Base-by-base conservation (phyloP, 2,113 vertebrate species). In the Chloropsis cyanopogon region DNA sequence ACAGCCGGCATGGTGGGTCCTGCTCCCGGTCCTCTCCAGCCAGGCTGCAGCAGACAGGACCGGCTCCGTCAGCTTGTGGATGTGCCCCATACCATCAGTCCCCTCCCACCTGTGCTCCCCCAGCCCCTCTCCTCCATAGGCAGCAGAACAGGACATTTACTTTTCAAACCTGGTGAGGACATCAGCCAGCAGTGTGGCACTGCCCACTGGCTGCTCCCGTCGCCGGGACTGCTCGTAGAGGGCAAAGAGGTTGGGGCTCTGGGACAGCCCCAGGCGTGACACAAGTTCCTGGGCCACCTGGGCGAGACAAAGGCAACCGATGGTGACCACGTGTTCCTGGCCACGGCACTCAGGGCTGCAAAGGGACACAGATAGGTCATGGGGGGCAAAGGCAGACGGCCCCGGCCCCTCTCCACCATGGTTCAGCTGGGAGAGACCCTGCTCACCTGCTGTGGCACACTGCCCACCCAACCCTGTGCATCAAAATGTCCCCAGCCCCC, bases 141-240 rank as follows among this genome's bases (percentile, higher is more conserved):
- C 86, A 86, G 82, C 82, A 93, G 94, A 95, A 94, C 9, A 2
- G 54, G 89, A 90, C 72, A 97, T 97, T 98, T 98, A 98, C 97
- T 98, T 98, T 98, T 98, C 98, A 97, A 98, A 99, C 98, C 98
- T 99, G 98, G 99, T 99, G 96, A 99, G 98, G 97, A 99, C 97
- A 89, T 99, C 99, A 22, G 99, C 99, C 71, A 99, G 97, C 96
- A 99, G 97, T 56, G 98, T 98, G 83, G 97, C 87, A 53, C 98
- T 98, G n/a, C 98, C 97, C 46, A 99, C 96, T 5, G 98, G 98
- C 97, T 98, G 98, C 98, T 99, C 99, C 97, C 98, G 98, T 86
- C 98, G 95, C 77, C 97, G 97, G 22, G 98, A 98, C 96, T 99
- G 99, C 97, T 99, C 98, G 2, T 98, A 99, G 95, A 99, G 98